phyloP scores from a whole-genome alignment of 2,113 vertebrate genomes.

The Serinus canaria region DNA sequence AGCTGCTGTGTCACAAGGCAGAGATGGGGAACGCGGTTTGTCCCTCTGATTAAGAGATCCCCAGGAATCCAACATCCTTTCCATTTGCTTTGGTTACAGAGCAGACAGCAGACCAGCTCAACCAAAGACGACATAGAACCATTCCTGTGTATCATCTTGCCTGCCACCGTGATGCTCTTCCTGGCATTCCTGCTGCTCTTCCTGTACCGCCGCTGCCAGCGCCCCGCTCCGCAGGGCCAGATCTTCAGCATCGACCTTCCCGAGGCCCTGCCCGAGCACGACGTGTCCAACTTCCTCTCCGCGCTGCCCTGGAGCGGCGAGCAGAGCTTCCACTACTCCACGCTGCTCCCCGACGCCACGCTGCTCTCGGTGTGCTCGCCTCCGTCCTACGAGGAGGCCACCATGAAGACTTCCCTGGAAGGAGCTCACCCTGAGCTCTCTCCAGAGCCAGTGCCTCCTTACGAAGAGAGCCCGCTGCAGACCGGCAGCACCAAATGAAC shows the following conservation, averaged over 20 bases:
- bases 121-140: conserved; percentile 75
- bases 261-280: conserved; percentile 39
- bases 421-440: conserved; percentile 68
- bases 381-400: conserved; percentile 85
- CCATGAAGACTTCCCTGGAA: conserved; percentile 65
- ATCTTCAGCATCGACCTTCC: conserved; percentile 82
- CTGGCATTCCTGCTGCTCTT: conserved; percentile 79
- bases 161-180: conserved; percentile 77
- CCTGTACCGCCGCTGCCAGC: conserved; percentile 72
- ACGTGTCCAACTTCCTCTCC: conserved; percentile 44
- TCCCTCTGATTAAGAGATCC: not conserved
- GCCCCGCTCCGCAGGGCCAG: conserved; percentile 64
- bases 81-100: conserved; percentile 67
- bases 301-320: conserved; percentile 55
- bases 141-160: conserved; percentile 82
- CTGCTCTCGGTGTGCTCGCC: conserved; percentile 77
- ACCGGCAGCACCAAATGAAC: not conserved
- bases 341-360: conserved; percentile 61
- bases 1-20: no score
- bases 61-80: not conserved
- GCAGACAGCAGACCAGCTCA: conserved; percentile 70
- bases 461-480: conserved; percentile 23
- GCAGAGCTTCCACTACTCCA: conserved; percentile 66
- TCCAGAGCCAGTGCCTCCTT: conserved; percentile 40
- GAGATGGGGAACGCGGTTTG: not conserved